A percentile compares a stretch with the other conserved stretches of the same genome.
phyloP scores from a whole-genome alignment of 2,888 invertebrate genomes.

The Drosophila formosana region DNA sequence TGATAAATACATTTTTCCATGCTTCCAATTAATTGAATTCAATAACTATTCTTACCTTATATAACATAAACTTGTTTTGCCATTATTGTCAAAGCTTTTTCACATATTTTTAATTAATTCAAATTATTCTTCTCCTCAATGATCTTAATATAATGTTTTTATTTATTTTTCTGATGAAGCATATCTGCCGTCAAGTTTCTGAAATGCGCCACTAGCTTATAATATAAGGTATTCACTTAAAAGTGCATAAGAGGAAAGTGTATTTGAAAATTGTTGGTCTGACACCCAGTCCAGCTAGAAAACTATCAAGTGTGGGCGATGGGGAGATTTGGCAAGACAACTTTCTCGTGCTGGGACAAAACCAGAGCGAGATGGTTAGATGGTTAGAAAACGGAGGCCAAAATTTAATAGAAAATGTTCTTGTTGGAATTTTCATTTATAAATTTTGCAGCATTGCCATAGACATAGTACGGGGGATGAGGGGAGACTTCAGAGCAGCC shows the following conservation, averaged over 20 bases:
- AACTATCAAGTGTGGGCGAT: constrained; percentile 30
- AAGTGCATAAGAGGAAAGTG: constrained; percentile 23
- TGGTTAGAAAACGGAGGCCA: constrained; percentile 57
- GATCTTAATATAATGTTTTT: not conserved
- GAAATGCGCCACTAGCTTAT: not conserved
- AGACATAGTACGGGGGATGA: not conserved
- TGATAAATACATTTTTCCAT: no score
- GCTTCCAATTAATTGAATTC: no score
- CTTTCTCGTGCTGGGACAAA: constrained; percentile 70
- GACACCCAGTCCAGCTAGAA: constrained; percentile 39
- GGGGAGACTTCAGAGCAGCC: constrained; percentile 32
- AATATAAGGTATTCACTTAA: not conserved
- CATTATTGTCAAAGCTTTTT: no score
- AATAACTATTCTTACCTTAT: no score
- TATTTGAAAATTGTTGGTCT: constrained; percentile 44
- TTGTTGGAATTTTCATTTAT: constrained; percentile 82
- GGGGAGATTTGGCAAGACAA: constrained; percentile 67
- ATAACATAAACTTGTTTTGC: no score
- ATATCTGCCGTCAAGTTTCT: not conserved
- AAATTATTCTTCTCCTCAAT: no score
- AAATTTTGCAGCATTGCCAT: constrained; percentile 66
- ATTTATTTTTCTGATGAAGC: not conserved
- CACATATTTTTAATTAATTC: no score
- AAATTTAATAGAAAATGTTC: constrained; percentile 82
- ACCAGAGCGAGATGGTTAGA: constrained; percentile 24